Conservation (phyloP, 2,797 vertebrate species). For the Semaprochilodus insignis region DNA sequence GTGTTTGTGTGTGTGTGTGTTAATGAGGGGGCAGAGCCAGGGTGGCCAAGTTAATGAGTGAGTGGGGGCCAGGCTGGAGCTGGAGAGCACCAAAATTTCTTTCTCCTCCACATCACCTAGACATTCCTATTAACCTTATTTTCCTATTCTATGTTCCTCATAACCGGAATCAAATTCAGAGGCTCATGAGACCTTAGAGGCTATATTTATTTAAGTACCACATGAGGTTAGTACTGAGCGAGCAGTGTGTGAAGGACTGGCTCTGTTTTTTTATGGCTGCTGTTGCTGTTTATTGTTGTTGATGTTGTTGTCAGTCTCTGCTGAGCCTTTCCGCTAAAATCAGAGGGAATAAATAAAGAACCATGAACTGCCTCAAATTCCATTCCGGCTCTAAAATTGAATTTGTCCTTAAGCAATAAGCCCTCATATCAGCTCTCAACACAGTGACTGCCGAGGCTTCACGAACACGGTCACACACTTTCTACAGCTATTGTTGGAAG, state of each 20-base stretch:
- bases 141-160: background rate
- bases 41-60: too few species aligned
- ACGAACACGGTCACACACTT: background rate
- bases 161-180: background rate
- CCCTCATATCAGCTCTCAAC: conserved; percentile 6
- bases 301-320: conserved; percentile 18
- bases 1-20: too few species aligned
- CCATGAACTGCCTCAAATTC: conserved; percentile 22
- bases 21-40: too few species aligned
- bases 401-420: conserved; percentile 16
- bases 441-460: background rate
- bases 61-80: too few species aligned
- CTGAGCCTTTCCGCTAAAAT: background rate
- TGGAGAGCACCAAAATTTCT: too few species aligned
- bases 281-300: background rate
- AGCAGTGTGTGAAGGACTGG: background rate
- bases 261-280: background rate
- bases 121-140: background rate
- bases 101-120: background rate
- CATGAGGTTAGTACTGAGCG: conserved; percentile 10
- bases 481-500: conserved; percentile 15
- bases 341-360: conserved; percentile 19
- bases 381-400: conserved; percentile 19
- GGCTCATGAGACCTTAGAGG: background rate
- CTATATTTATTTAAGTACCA: background rate